phyloP scores from a whole-genome alignment of 2,113 vertebrate genomes.

The Rostratula benghalensis region DNA sequence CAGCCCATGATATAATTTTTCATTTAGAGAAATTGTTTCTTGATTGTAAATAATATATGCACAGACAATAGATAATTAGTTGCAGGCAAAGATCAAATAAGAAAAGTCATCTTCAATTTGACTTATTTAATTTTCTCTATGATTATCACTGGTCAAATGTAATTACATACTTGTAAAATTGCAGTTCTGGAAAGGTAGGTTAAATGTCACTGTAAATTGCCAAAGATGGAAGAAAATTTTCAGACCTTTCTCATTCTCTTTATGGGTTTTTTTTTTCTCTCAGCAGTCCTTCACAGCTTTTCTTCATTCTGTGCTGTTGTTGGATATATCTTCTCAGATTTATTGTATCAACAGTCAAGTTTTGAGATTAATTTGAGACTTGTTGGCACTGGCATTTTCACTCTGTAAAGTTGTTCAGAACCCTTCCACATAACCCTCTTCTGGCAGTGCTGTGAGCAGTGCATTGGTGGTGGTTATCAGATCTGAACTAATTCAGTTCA shows the following conservation, averaged over 20 bases:
- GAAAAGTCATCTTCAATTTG: background rate
- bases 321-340: background rate
- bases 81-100: background rate
- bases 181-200: background rate
- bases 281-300: background rate
- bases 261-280: background rate
- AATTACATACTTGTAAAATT: background rate
- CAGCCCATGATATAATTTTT: background rate
- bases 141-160: background rate
- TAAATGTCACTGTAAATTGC: background rate
- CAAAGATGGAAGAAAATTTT: background rate
- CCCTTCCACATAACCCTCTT: background rate
- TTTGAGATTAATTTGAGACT: background rate
- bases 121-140: background rate
- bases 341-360: background rate
- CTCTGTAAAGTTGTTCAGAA: background rate
- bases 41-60: background rate
- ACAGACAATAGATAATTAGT: background rate
- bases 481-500: background rate
- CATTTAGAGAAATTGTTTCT: background rate
- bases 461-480: background rate
- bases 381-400: background rate
- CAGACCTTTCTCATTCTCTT: background rate
- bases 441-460: background rate
- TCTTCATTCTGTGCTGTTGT: background rate